Conservation (phyloP, 2,797 vertebrate genomes). For the Labeo calbasu region DNA sequence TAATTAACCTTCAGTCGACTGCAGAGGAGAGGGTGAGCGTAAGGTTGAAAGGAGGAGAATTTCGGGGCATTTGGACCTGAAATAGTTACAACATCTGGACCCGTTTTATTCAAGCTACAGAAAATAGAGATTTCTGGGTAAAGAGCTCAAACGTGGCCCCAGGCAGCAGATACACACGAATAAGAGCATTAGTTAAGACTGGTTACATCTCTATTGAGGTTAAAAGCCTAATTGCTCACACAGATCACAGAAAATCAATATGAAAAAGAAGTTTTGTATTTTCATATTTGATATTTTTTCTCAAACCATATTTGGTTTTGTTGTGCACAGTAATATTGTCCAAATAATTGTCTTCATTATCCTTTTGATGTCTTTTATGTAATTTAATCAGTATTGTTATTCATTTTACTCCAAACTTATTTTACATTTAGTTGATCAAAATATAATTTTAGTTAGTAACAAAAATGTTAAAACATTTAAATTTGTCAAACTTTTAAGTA, state of each 20-base stretch:
- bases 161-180: constrained; percentile 4
- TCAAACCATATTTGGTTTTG: not conserved
- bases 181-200: constrained; percentile 39
- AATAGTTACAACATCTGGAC: constrained; percentile 62
- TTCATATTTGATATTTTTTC: not conserved
- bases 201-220: constrained; percentile 8
- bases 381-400: no score
- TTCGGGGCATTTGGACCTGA: constrained; percentile 7
- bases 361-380: no score
- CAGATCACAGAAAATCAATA: not conserved
- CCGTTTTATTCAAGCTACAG: constrained; percentile 14
- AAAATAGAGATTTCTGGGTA: constrained; percentile 28
- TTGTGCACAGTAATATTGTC: not conserved
- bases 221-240: not conserved
- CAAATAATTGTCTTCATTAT: not conserved
- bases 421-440: no score
- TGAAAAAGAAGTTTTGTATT: not conserved
- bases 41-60: constrained; percentile 47
- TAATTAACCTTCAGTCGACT: constrained; percentile 73
- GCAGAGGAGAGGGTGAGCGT: constrained; percentile 55
- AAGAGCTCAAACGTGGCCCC: constrained; percentile 5
- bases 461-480: no score
- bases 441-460: no score
- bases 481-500: no score
- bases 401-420: no score